Base-by-base conservation (phyloP, 2,797 vertebrate genomes). In the Sebastes umbrosus region DNA sequence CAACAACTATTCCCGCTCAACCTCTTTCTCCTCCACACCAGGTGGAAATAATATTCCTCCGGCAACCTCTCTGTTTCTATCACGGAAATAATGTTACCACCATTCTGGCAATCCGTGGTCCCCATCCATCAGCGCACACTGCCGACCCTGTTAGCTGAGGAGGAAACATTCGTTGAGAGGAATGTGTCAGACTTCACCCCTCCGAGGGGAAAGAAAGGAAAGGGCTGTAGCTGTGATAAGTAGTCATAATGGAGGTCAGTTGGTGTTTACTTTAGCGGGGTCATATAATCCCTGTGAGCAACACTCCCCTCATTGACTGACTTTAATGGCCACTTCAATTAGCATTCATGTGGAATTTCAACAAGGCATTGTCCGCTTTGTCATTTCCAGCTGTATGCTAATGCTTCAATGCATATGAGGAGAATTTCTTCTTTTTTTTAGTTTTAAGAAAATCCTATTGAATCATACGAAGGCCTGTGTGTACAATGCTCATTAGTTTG, bases 191-290 rank as follows among this genome's bases (percentile, higher is more conserved):
- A 92, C 88, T 88, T 92, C 88, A 90, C 90, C 86, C 92, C 90
- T 91, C 31, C 3, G 18, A 82, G 84, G 76, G 88, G 78, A 91
- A 81, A 89, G 86, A 93, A 92, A 90, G 89, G 88, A 93, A 90
- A 82, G 81, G 85, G 87, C 75, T 84, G 87, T 84, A 86, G 93
- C 87, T 83, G 90, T 91, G 93, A 94, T 94, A 92, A 95, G 92
- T 90, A 87, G 92, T 86, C 87, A 88, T 94, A 83, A 94, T 92
- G 90, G 92, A 95, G 93, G 93, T 94, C 90, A 92, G 88, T 90
- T 67, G 74, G 80, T 95, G 93, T 94, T 94, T 94, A 82, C 88
- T 93, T 90, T 89, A 90, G 88, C 84, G 27, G 85, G 87, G 90
- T 92, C 92, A 75, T 89, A 92, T 93, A 94, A 91, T 93, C 92